Percentiles rank a stretch among this genome's conserved stretches.
These are phyloP conservation scores for Etia nguti DNA, from an alignment of 2,113 vertebrate genomes.

Conservation along the genomic window DNA sequence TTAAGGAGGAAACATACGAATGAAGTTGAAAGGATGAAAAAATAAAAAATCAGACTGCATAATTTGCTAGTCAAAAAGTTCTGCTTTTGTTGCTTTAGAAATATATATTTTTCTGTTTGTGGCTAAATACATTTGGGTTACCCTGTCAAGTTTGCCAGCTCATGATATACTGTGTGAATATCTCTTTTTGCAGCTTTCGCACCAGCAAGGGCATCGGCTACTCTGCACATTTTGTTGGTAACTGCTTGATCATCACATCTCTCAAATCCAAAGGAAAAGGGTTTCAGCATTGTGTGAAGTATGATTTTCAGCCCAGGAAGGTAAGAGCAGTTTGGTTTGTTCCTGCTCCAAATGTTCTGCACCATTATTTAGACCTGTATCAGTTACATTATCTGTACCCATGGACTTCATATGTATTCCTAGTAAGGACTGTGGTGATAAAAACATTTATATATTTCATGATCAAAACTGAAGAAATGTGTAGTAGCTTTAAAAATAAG, in stretches of 20 bases:
- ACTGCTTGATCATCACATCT: slow-evolving; percentile 94
- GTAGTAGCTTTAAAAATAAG: not conserved
- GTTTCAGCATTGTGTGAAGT: slow-evolving; percentile 98
- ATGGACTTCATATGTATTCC: not conserved
- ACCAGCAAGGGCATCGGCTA: slow-evolving; percentile 97
- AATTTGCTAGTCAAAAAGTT: not conserved
- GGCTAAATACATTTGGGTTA: not conserved
- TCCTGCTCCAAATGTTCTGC: not conserved
- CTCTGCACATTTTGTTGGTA: slow-evolving; percentile 97
- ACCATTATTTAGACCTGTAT: not conserved
- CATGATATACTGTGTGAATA: not conserved
- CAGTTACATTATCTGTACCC: not conserved
- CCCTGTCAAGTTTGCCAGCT: not conserved
- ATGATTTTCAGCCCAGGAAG: slow-evolving; percentile 96
- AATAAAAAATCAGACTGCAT: not conserved
- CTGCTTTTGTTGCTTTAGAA: not conserved
- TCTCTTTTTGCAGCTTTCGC: slow-evolving; percentile 81
- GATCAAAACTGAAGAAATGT: not conserved
- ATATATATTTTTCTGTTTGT: not conserved
- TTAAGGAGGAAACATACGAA: not conserved
- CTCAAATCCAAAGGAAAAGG: slow-evolving; percentile 98
- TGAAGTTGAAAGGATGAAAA: not conserved
- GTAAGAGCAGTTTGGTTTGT: slow-evolving; percentile 61
- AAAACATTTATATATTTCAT: not conserved
- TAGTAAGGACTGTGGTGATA: not conserved